Percentiles rank a stretch among this genome's conserved stretches.
Evolutionary conservation across 2,113 vertebrate genomes (phyloP).

Genomic region (Lontra canadensis): DNA sequence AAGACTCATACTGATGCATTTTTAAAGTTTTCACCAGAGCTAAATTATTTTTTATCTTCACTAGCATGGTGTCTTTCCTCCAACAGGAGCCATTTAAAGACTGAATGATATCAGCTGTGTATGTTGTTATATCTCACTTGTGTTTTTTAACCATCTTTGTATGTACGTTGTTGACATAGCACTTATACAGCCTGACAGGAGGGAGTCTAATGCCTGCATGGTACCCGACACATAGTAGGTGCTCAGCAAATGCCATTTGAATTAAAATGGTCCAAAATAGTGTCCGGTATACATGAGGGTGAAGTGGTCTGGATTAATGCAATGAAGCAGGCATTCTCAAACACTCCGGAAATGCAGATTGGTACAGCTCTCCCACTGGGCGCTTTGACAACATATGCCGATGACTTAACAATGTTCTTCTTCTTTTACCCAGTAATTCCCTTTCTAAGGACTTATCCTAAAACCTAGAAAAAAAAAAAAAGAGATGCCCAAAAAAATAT

Average conservation of each 20-base stretch:
- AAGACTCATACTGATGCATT: slow-evolving; percentile 4
- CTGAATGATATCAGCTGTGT: not conserved
- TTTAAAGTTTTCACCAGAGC: not conserved
- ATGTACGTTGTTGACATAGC: not conserved
- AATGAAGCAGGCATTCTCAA: not conserved
- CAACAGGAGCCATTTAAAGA: slow-evolving; percentile 29
- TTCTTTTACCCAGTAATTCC: not conserved
- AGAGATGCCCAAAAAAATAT: not conserved
- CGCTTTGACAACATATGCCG: slow-evolving; percentile 25
- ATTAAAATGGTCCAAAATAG: slow-evolving; percentile 35
- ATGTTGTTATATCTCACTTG: slow-evolving; percentile 8
- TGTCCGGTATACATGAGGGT: not conserved
- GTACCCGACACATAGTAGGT: not conserved
- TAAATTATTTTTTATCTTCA: slow-evolving; percentile 35
- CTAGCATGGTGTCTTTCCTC: not conserved
- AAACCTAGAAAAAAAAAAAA: not conserved
- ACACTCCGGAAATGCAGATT: not conserved
- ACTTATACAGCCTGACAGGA: not conserved
- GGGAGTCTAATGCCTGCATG: not conserved
- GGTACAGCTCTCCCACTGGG: not conserved
- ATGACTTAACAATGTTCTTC: not conserved
- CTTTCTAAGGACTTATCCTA: slow-evolving; percentile 1
- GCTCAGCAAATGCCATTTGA: not conserved
- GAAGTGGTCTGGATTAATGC: not conserved
- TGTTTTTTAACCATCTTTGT: slow-evolving; percentile 40